Conservation (phyloP, 2,888 invertebrate species). For the Meghimatium bilineatum region DNA sequence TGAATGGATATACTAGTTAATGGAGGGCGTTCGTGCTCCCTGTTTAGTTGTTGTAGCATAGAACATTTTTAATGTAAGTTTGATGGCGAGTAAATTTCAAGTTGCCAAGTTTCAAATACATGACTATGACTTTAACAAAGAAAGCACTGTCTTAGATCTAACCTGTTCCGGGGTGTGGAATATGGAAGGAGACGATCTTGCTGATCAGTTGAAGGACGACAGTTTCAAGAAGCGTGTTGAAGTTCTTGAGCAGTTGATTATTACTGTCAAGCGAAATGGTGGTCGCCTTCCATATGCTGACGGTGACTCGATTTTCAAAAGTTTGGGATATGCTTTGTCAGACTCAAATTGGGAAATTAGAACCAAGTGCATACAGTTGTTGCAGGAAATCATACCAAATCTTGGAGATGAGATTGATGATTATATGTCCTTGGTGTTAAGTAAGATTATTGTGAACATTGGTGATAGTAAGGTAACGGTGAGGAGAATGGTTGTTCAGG, state of each 20-base stretch:
- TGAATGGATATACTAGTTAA: not conserved
- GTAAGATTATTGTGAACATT: slow-evolving; percentile 75
- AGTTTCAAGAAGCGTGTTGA: slow-evolving; percentile 73
- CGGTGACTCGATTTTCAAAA: slow-evolving; percentile 73
- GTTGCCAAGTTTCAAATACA: slow-evolving; percentile 71
- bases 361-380: slow-evolving; percentile 77
- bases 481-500: slow-evolving; percentile 77
- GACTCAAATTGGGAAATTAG: slow-evolving; percentile 78
- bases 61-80: slow-evolving; percentile 43
- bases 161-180: slow-evolving; percentile 70
- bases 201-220: slow-evolving; percentile 72
- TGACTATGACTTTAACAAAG: slow-evolving; percentile 66
- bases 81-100: slow-evolving; percentile 67
- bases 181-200: slow-evolving; percentile 75
- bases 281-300: slow-evolving; percentile 73
- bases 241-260: slow-evolving; percentile 72
- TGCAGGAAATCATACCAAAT: slow-evolving; percentile 74
- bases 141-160: slow-evolving; percentile 66
- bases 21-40: not conserved
- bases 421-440: slow-evolving; percentile 75
- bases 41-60: slow-evolving; percentile 16
- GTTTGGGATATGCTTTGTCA: slow-evolving; percentile 75
- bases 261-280: slow-evolving; percentile 72
- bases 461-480: slow-evolving; percentile 75
- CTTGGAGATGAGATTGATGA: slow-evolving; percentile 74